phyloP scores from a whole-genome alignment of 2,797 vertebrate species.

The Naso thynnoides region DNA sequence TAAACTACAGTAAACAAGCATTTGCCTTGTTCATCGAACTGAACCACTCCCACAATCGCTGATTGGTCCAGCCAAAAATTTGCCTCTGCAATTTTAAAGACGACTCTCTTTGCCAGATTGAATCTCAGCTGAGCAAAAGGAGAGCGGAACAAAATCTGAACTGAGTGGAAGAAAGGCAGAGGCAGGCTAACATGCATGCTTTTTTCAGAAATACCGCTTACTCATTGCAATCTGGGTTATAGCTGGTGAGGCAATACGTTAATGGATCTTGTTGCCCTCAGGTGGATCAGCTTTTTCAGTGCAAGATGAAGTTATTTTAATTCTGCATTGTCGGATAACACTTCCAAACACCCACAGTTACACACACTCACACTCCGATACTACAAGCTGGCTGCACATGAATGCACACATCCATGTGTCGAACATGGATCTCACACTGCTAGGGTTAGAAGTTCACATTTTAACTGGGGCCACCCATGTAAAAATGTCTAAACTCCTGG shows the following conservation, averaged over 20 bases:
- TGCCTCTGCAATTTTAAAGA: too few species aligned
- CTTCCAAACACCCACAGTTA: neutral
- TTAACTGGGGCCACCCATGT: slow-evolving; percentile 65
- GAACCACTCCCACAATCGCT: too few species aligned
- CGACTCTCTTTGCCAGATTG: too few species aligned
- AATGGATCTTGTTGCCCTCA: neutral
- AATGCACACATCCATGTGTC: slow-evolving; percentile 15
- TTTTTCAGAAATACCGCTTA: neutral
- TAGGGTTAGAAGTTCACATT: slow-evolving; percentile 64
- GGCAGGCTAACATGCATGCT: too few species aligned
- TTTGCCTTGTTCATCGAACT: too few species aligned
- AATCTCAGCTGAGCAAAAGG: too few species aligned
- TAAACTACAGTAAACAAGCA: too few species aligned
- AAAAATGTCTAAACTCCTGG: slow-evolving; percentile 43
- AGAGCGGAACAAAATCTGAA: too few species aligned
- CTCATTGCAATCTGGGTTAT: neutral
- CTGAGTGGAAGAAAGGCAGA: too few species aligned
- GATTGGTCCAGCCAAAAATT: too few species aligned
- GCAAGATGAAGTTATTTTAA: neutral
- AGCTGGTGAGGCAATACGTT: neutral
- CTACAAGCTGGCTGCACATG: slow-evolving; percentile 16
- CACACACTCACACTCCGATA: neutral
- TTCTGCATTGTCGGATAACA: neutral
- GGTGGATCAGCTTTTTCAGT: neutral
- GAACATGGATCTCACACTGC: slow-evolving; percentile 40